These are phyloP conservation scores for Opisthograptis luteolata DNA, from an alignment of 2,888 invertebrate species.

Conservation along the genomic window DNA sequence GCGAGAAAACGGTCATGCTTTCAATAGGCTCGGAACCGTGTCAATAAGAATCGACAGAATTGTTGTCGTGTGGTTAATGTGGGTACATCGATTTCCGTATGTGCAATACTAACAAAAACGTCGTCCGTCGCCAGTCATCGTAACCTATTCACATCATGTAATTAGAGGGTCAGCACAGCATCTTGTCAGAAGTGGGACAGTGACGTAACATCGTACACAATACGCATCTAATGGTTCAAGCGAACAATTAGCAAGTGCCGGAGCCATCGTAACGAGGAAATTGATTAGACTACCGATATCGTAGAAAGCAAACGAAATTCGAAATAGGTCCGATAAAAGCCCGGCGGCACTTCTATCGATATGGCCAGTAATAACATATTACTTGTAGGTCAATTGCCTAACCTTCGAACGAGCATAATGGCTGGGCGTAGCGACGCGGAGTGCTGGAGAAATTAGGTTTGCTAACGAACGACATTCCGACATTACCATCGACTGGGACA, in stretches of 20 bases:
- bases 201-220: slow-evolving; percentile 61
- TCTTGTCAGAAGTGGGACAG: slow-evolving; percentile 63
- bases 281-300: slow-evolving; percentile 34
- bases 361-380: slow-evolving; percentile 61
- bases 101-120: slow-evolving; percentile 54
- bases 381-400: slow-evolving; percentile 75
- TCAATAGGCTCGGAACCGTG: slow-evolving; percentile 56
- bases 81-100: slow-evolving; percentile 62
- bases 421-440: slow-evolving; percentile 52
- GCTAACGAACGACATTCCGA: slow-evolving; percentile 40
- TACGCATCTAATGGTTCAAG: slow-evolving; percentile 40
- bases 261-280: slow-evolving; percentile 34
- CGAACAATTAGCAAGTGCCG: slow-evolving; percentile 58
- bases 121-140: slow-evolving; percentile 58
- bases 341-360: slow-evolving; percentile 56
- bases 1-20: slow-evolving; percentile 55
- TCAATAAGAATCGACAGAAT: slow-evolving; percentile 49
- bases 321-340: slow-evolving; percentile 68
- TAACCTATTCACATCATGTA: slow-evolving; percentile 70
- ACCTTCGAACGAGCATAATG: slow-evolving; percentile 68
- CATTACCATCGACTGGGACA: slow-evolving; percentile 34
- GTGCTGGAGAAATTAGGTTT: slow-evolving; percentile 40
- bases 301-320: slow-evolving; percentile 71
- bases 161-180: slow-evolving; percentile 75
- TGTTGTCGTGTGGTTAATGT: slow-evolving; percentile 62